Base-by-base conservation (phyloP, 2,797 vertebrate genomes). In the Arrhamphus sclerolepis region DNA sequence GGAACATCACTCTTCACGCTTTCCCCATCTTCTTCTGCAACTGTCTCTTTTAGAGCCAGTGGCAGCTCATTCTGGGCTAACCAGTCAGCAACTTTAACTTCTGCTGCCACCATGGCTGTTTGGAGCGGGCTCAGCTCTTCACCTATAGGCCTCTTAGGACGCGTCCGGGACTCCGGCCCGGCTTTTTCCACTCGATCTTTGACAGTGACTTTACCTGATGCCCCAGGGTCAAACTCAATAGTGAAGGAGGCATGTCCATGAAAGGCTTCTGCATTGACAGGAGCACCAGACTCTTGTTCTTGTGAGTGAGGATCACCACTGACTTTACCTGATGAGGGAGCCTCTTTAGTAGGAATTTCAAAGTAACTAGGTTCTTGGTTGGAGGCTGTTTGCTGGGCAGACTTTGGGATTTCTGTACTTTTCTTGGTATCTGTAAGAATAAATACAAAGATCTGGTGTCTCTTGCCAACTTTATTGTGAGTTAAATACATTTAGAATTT, bases 61-160 rank as follows among this genome's bases (percentile, higher is more conserved):
- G 97, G 96, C 65, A 97, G 94, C 87, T 97, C 97, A 84, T 98
- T 98, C 87, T 98, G 97, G 41, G 96, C 97, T 62, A 98, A 87
- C 97, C 97, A 98, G 74, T 98, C 96, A 0, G 96, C 96, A 8
- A 98, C 97, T 90, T 98, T 98, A 62, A 95, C 96, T 85, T 98
- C 96, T 0, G 96, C 94, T 1, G 97, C 97, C 56, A 98, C 94
- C 95, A 98, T 97, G 72, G 95, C 96, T 0, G 94, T 94, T 72
- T 98, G 96, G 73, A 98, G 94, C 2, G 95, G 95, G 8, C 94
- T 94, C 66, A 98, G 89, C 73, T 98, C 96, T 84, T 97, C 95
- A 7, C 93, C 92, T 4, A 86, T 83, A 0, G 74, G 72, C 46
- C 94, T 94, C 84, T 95, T 98, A 8, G 94, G 92, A 22, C 94